Base-by-base conservation (phyloP, 2,888 invertebrate genomes). In the Lasioglossum calceatum region DNA sequence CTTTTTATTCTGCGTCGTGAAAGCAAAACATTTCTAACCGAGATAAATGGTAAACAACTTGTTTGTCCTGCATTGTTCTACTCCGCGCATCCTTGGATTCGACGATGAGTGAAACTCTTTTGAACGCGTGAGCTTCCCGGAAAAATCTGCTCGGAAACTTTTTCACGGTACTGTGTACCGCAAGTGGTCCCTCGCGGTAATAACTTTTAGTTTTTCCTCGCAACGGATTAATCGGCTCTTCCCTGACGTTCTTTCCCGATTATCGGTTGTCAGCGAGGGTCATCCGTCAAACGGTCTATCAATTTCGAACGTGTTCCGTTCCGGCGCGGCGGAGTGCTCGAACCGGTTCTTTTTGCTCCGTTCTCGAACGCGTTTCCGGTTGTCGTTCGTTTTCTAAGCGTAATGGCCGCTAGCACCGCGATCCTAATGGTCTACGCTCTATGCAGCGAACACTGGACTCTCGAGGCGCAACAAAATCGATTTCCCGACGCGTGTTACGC, bases 11-110 rank as follows among this genome's bases (percentile, higher is more conserved):
- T 2, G 16, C 0, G 32, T 19, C 27, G 64, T 3, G 64, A 32
- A 64, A 16, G 32, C 64, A 64, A 32, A 64, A 64, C 64, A 64
- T 64, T 64, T 64, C 32, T 19, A 64, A 32, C 64, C 64, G 64
- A 32, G 64, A 64, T 64, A 64, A 64, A 64, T 32, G 64, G 64
- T 64, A 64, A 64, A 64, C 64, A 64, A 64, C 64, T 64, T 64
- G 64, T 64, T 64, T 64, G 64, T 76, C 19, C 61, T 27, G 42
- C 19, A 27, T 27, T 36, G 58, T 42, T 27, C 23, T 27, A 36
- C 32, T 32, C 64, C 7, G 36, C 19, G 64, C 8, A 64, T 64
- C 64, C 64, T 64, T 64, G 64, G 14, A 19, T 64, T 64, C 64
- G 64, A 58, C 58, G n/a, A n/a, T n/a, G 58, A 58, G 8, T 1